These are phyloP conservation scores for Ictalurus punctatus DNA, from an alignment of 2,113 vertebrate species.

Conservation along the genomic window DNA sequence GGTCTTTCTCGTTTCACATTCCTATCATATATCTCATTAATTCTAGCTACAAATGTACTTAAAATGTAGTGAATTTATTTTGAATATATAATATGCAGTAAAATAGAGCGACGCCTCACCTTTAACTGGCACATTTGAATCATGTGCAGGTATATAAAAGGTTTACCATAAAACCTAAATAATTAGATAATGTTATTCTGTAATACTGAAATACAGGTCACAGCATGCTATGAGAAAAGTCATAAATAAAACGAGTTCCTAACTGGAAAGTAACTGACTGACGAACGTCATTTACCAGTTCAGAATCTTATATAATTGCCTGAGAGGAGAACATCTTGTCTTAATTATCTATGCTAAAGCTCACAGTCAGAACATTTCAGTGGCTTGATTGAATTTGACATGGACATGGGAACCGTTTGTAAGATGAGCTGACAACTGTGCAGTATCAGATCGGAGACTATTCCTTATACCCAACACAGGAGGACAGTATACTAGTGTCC, in stretches of 20 bases:
- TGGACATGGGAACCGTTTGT: constrained; percentile 68
- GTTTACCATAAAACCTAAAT: background rate
- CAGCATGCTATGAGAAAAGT: background rate
- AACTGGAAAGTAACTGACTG: constrained; percentile 47
- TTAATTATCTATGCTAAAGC: constrained; percentile 78
- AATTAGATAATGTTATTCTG: background rate
- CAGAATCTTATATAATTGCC: constrained; percentile 71
- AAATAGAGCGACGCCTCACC: background rate
- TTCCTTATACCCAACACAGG: background rate
- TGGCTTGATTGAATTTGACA: constrained; percentile 77
- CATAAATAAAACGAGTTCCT: constrained; percentile 2
- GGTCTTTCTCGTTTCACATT: constrained; percentile 59
- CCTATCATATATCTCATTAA: constrained; percentile 63
- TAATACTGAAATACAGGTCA: background rate
- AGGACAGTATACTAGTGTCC: background rate
- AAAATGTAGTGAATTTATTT: constrained; percentile 40
- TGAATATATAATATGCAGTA: constrained; percentile 24
- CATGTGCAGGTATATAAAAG: background rate
- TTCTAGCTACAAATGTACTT: constrained; percentile 44
- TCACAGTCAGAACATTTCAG: constrained; percentile 62
- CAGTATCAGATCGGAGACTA: constrained; percentile 15
- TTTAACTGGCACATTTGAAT: background rate
- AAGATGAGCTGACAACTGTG: constrained; percentile 48
- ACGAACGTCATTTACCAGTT: constrained; percentile 37
- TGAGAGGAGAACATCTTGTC: constrained; percentile 70